Conservation (phyloP, 30 jellyfish, hydroid and myxozoan species). For the Hydractinia symbiolongicarpus region DNA sequence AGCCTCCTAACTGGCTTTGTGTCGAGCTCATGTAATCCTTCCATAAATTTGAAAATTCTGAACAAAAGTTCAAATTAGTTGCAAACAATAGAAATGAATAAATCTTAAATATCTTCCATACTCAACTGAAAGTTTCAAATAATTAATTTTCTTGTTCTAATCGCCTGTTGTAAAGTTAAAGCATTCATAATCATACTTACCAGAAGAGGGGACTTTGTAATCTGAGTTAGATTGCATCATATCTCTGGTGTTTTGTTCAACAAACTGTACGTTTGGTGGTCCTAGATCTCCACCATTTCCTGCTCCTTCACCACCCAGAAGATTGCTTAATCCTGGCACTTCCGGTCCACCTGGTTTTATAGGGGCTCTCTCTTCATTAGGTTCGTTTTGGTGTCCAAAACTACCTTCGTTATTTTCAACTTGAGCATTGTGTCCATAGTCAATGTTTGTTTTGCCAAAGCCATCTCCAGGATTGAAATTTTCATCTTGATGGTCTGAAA, state of each 20-base stretch:
- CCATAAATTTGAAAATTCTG: conserved; percentile 37
- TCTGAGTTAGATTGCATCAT: conserved; percentile 33
- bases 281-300: background rate
- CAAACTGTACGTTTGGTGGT: conserved; percentile 28
- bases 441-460: conserved; percentile 16
- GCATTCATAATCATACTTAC: background rate
- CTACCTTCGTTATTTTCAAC: conserved; percentile 6
- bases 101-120: no score
- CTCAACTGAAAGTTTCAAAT: no score
- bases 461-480: no score
- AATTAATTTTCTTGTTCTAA: no score
- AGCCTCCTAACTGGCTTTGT: conserved; percentile 79
- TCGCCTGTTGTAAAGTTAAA: no score
- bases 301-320: conserved; percentile 1
- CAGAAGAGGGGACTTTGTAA: conserved; percentile 36
- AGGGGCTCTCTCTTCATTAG: background rate
- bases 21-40: conserved; percentile 43
- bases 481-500: no score
- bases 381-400: background rate
- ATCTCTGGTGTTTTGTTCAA: conserved; percentile 29
- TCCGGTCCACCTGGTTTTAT: conserved; percentile 10
- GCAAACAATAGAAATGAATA: no score
- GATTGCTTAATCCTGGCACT: conserved; percentile 1
- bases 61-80: background rate
- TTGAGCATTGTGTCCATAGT: conserved; percentile 1